These are phyloP conservation scores for Cyprinus carpio DNA, from an alignment of 2,113 vertebrate genomes.

Conservation along the genomic window DNA sequence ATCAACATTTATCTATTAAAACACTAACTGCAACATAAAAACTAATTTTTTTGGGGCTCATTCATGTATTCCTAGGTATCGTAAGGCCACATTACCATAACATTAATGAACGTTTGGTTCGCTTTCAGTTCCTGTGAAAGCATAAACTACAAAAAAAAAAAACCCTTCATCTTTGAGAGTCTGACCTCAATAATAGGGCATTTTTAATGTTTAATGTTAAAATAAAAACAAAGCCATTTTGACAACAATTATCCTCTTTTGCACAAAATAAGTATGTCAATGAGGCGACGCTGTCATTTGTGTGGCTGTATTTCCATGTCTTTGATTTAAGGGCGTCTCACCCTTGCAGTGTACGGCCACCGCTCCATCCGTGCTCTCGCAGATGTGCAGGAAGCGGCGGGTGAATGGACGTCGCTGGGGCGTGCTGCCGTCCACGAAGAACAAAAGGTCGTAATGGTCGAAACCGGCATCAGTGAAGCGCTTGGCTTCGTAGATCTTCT, in stretches of 20 bases:
- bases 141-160: no score
- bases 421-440: conserved; percentile 94
- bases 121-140: no score
- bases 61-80: no score
- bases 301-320: background rate
- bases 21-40: no score
- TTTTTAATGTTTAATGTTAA: background rate
- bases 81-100: no score
- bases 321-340: conserved; percentile 58
- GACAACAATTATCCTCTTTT: background rate
- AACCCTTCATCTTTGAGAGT: background rate
- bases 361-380: conserved; percentile 84
- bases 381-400: conserved; percentile 87
- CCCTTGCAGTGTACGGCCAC: conserved; percentile 97
- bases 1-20: no score
- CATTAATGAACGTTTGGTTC: no score
- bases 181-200: background rate
- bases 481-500: conserved; percentile 93
- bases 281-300: background rate
- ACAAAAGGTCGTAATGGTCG: conserved; percentile 90
- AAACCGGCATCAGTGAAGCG: conserved; percentile 93
- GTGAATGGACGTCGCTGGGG: conserved; percentile 87
- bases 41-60: no score
- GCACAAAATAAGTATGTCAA: background rate
- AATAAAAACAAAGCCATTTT: background rate